Evolutionary conservation across 1,140 invertebrate genomes (phyloP), one percentile per base, ranked within the genome.

Genomic region (Rhopalosiphum padi): DNA sequence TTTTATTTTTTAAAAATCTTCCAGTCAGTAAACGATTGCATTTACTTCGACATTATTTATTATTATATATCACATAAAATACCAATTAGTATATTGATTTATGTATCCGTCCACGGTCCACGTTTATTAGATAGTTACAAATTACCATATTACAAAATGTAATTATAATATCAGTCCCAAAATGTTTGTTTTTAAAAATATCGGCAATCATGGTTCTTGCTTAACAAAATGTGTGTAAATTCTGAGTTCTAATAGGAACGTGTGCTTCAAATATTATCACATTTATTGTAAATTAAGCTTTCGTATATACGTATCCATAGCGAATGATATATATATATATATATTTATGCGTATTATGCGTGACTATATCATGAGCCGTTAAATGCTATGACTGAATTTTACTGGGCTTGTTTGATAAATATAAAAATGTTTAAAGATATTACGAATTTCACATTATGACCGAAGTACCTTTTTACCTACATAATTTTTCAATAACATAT

Each of bases 401-500:
- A 68, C 55, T 55, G 6, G 6, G 0, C 23, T 15, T n/a, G n/a
- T 30, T 68, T 68, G 60, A 68, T 68, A 68, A 68, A 68, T n/a
- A 68, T 68, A 68, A 68, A 68, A 68, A 68, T 68, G 30, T n/a
- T 68, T 68, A 68, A 68, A 68, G 60, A 68, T 68, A 68, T 68
- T 68, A 68, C 60, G 30, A 68, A 68, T 68, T 68, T 68, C 60
- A 68, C 60, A 68, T 68, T 68, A 68, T 68, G 60, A 15, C n/a
- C 9, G 30, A 68, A 11, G 60, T 68, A 68, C 25, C 60, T n/a
- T 68, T 68, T 68, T 68, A 82, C 82, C 37, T 43, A 85, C 82
- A 85, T 85, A 85, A 85, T 41, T 85, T 85, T 85, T 85, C 82
- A 37, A 43, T 85, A 85, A 85, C 82, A 43, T 51, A 51, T 85